Percentiles rank a stretch among this genome's conserved stretches.
Conservation (phyloP, 2,113 vertebrate species). For the Stegostoma tigrinum region DNA sequence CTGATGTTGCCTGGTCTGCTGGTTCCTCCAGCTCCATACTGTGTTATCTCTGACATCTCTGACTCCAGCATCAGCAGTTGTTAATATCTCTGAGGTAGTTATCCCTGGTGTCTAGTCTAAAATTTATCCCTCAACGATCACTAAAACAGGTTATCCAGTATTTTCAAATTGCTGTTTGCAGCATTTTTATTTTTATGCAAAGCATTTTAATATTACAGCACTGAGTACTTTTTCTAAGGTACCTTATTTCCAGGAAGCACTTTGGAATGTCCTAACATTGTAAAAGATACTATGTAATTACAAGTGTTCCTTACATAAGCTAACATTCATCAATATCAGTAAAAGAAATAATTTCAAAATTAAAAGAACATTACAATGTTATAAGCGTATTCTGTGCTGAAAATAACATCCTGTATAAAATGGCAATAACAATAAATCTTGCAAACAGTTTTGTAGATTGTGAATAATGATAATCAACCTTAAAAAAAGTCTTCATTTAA, state of each 20-base stretch:
- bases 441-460: neutral
- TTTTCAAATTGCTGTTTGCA: neutral
- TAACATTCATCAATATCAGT: neutral
- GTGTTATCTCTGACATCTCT: no score
- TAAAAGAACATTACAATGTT: neutral
- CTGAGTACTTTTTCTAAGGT: neutral
- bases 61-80: no score
- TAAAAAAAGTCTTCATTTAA: neutral
- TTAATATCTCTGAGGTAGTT: neutral
- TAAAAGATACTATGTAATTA: neutral
- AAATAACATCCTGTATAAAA: neutral
- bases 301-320: neutral
- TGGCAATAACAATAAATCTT: neutral
- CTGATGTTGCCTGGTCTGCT: no score
- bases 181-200: neutral
- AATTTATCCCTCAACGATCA: neutral
- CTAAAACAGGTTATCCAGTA: neutral
- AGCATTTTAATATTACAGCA: neutral
- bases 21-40: no score
- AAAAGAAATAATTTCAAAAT: neutral
- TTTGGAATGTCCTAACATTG: neutral
- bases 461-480: neutral
- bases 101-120: neutral
- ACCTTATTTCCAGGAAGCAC: neutral
- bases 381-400: neutral